phyloP scores from a whole-genome alignment of 2,888 invertebrate species.

The Ormyrus pomaceus region DNA sequence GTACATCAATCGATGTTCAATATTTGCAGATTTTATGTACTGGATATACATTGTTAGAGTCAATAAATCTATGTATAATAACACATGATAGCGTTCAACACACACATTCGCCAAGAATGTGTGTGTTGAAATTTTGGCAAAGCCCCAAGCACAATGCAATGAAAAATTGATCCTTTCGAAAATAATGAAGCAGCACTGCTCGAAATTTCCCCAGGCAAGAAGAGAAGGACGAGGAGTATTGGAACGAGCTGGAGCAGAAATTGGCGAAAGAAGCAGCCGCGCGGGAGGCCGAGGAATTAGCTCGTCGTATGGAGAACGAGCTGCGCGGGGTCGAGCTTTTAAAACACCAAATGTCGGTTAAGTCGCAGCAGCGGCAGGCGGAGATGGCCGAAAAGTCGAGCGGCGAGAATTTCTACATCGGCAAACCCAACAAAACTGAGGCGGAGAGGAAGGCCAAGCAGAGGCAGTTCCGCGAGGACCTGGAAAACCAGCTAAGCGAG shows the following conservation, averaged over 20 bases:
- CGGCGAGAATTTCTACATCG: not conserved
- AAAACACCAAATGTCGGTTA: constrained; percentile 27
- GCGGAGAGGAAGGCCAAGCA: constrained; percentile 2
- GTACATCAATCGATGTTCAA: no score
- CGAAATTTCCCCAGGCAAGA: constrained; percentile 19
- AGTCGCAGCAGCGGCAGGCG: constrained; percentile 1
- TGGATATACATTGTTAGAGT: no score
- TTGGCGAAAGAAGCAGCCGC: not conserved
- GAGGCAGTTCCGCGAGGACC: constrained; percentile 16
- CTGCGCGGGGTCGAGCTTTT: not conserved
- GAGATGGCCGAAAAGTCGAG: not conserved
- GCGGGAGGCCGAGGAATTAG: not conserved
- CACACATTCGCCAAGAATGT: no score
- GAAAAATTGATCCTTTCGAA: no score
- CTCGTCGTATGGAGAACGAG: constrained; percentile 22
- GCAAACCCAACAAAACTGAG: not conserved
- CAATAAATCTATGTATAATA: no score
- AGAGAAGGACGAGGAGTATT: constrained; percentile 30
- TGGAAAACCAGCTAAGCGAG: constrained; percentile 42
- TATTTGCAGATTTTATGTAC: no score
- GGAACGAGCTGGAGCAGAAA: constrained; percentile 11
- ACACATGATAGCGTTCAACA: no score
- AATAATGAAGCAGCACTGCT: no score
- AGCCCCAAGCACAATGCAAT: no score
- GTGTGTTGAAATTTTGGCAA: no score